Evolutionary conservation across 2,797 vertebrate species (phyloP).

Genomic region (Neosalanx taihuensis): DNA sequence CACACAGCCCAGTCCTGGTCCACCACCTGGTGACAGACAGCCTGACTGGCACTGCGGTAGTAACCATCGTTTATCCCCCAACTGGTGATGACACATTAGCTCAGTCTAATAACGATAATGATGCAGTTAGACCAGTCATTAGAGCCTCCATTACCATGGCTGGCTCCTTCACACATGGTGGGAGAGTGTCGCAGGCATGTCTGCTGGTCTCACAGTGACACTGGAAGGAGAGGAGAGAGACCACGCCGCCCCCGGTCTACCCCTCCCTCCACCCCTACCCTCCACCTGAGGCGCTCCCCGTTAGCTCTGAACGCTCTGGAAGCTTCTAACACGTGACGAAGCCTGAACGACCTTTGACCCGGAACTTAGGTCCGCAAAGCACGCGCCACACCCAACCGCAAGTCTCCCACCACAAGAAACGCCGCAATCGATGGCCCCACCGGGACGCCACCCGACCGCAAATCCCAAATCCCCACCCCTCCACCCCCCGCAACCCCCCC

Average conservation of each 20-base stretch:
- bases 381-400: too few species aligned
- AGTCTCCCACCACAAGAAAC: too few species aligned
- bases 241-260: too few species aligned
- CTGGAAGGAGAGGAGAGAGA: too few species aligned
- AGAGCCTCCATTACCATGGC: conserved; percentile 10
- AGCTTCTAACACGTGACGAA: too few species aligned
- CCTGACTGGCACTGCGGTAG: conserved; percentile 2
- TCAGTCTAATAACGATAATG: conserved; percentile 11
- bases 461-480: not conserved
- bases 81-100: conserved; percentile 17
- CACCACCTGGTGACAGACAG: too few species aligned
- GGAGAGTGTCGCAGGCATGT: not conserved
- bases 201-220: too few species aligned
- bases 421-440: not conserved
- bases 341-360: too few species aligned
- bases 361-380: too few species aligned
- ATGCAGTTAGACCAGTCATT: conserved; percentile 18
- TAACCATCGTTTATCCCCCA: conserved; percentile 19
- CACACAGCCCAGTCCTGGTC: too few species aligned
- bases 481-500: not conserved
- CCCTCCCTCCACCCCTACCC: not conserved
- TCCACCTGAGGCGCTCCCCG: too few species aligned
- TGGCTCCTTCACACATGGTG: not conserved
- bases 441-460: not conserved
- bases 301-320: too few species aligned